Evolutionary conservation across 2,888 invertebrate genomes (phyloP), one percentile per base, ranked within the genome.

Genomic region (Abrostola tripartita): DNA sequence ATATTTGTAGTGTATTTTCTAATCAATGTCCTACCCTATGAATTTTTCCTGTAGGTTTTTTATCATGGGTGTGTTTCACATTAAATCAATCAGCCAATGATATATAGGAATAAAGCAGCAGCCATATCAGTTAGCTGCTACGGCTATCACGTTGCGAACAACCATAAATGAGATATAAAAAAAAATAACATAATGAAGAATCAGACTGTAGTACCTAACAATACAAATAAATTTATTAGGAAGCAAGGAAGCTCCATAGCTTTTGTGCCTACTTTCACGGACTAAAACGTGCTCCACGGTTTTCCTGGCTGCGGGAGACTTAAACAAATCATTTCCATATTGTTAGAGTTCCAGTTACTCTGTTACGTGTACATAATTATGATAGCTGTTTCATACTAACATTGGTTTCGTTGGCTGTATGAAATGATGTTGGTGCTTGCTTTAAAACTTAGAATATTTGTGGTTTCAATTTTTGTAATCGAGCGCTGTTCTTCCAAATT

Each of bases 341-440:
- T 37, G 37, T 10, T 0, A 37, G 57, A 65, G 71, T 36, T 52
- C 68, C 0, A 70, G 71, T 69, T 70, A 52, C 6, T 0, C 0
- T 8, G 40, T 69, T 65, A 60, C 71, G 55, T 71, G 60, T 56
- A 40, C 37, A 44, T 60, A 65, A 65, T 69, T 37, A 52, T 52
- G 38, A 40, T 38, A 24, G 10, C 24, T 11, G 37, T 40, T 40
- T 40, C 40, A 38, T 52, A 24, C 9, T 52, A 37, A 14, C 40
- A 24, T 8, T 14, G 44, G 14, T 47, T 9, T 47, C 9, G 44
- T 47, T 47, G 44, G 44, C 44, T 24, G 24, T 24, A 9, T 47
- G 9, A 9, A 47, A 14, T 14, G 8, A 14, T 44, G 44, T 24
- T 24, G 14, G 44, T 47, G 44, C 44, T 47, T 24, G 44, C 9